A percentile compares a stretch with the other conserved stretches of the same genome.
These are phyloP conservation scores for Neotoma lepida DNA, from an alignment of 2,113 vertebrate species.

Conservation along the genomic window DNA sequence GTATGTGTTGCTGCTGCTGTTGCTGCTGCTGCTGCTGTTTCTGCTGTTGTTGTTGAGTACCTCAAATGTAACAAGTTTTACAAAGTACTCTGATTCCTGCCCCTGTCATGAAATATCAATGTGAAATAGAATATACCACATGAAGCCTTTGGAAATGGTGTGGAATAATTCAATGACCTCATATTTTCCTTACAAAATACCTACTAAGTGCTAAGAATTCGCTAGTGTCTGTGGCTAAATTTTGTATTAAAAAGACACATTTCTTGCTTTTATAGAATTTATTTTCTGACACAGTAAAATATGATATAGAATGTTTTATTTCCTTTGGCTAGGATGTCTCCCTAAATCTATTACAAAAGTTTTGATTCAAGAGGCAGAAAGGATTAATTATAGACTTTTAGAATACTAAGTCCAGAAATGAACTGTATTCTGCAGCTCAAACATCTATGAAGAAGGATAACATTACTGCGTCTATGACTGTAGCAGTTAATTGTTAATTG, in stretches of 20 bases:
- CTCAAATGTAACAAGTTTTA: neutral
- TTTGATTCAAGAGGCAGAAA: slow-evolving; percentile 5
- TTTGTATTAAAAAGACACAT: neutral
- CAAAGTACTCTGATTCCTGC: neutral
- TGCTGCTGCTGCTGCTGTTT: neutral
- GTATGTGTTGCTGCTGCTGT: neutral
- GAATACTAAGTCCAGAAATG: neutral
- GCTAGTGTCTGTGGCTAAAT: neutral
- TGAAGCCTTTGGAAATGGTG: neutral
- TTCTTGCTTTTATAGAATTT: neutral
- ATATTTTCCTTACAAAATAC: neutral
- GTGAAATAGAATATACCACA: neutral
- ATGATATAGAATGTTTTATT: neutral
- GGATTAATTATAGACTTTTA: neutral
- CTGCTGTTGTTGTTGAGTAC: neutral
- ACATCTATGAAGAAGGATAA: accelerated
- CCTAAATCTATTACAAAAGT: neutral
- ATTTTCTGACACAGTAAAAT: neutral
- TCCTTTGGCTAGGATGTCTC: neutral
- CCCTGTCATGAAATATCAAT: neutral
- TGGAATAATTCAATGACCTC: neutral
- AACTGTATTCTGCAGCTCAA: neutral
- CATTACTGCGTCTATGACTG: accelerated
- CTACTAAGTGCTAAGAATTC: neutral
- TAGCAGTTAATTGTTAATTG: neutral